Evolutionary conservation across 1,140 invertebrate species (phyloP), one percentile per base, ranked within the genome.

Genomic region (Achroia grisella): DNA sequence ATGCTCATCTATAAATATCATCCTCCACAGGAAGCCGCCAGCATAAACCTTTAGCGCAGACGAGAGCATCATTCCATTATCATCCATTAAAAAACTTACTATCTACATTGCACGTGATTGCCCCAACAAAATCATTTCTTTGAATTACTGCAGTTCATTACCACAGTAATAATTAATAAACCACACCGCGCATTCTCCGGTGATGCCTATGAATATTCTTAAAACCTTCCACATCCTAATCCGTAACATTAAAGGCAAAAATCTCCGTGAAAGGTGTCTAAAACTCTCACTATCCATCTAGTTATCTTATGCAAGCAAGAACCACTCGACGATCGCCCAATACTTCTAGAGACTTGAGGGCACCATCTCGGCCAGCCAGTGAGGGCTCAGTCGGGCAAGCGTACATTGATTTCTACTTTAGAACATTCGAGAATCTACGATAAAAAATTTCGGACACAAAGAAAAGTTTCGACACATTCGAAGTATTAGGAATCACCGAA

Each of bases 381-480:
- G 48, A 53, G 53, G 31, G 14, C 46, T 15, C 66, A 63, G 51
- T 43, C 52, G 52, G 61, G 51, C 55, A 84, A 81, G 77, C 80
- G 65, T 72, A 84, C 80, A 84, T 78, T 71, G 77, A 84, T 72
- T 23, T 65, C 77, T 78, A 84, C 80, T 61, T 67, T 65, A 80
- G 75, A 79, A 81, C 74, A 79, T 75, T 74, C 58, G 67, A 77
- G 66, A 77, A 67, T 62, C 78, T 81, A 84, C 77, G 58, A 60
- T 60, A 73, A 73, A 71, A 34, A 53, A 62, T 44, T 56, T 68
- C 48, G 56, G 64, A 76, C 53, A 58, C 56, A 64, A 77, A 73
- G 35, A 42, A 63, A 64, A 52, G 33, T 36, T 51, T 52, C 46
- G 10, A 48, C 39, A 65, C 52, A 57, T 41, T 49, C 49, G 9